Conservation (phyloP, 2,888 invertebrate species). For the Diaperis boleti region DNA sequence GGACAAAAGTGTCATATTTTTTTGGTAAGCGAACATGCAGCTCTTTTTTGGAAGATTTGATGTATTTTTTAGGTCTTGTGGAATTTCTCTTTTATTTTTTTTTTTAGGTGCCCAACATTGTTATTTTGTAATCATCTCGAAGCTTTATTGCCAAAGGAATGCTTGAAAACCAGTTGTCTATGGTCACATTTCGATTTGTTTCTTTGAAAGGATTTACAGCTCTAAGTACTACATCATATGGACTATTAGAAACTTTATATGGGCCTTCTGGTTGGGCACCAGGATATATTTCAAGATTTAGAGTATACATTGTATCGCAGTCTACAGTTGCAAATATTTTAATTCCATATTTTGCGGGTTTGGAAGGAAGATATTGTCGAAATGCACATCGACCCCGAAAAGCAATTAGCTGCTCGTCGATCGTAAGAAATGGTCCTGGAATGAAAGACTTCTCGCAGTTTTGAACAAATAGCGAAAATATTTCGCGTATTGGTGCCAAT, state of each 20-base stretch:
- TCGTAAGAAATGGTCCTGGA: slow-evolving; percentile 27
- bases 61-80: too few relatives aligned
- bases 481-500: slow-evolving; percentile 58
- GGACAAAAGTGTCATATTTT: slow-evolving; percentile 39
- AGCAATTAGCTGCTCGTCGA: slow-evolving; percentile 40
- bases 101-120: slow-evolving; percentile 27
- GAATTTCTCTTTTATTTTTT: slow-evolving; percentile 38
- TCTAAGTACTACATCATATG: slow-evolving; percentile 37
- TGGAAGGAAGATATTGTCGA: slow-evolving; percentile 41
- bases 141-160: too few relatives aligned
- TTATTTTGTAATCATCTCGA: slow-evolving; percentile 37
- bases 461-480: slow-evolving; percentile 27
- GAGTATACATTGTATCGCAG: slow-evolving; percentile 39
- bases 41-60: too few relatives aligned
- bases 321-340: slow-evolving; percentile 42
- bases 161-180: too few relatives aligned
- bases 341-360: slow-evolving; percentile 42
- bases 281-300: slow-evolving; percentile 41
- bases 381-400: slow-evolving; percentile 44
- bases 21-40: slow-evolving; percentile 40
- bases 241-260: slow-evolving; percentile 38
- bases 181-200: too few relatives aligned
- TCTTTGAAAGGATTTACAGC: too few relatives aligned
- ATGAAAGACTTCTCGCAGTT: slow-evolving; percentile 28
- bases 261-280: slow-evolving; percentile 41